Base-by-base conservation (phyloP, 2,113 vertebrate genomes). In the Chloropsis hardwickii region DNA sequence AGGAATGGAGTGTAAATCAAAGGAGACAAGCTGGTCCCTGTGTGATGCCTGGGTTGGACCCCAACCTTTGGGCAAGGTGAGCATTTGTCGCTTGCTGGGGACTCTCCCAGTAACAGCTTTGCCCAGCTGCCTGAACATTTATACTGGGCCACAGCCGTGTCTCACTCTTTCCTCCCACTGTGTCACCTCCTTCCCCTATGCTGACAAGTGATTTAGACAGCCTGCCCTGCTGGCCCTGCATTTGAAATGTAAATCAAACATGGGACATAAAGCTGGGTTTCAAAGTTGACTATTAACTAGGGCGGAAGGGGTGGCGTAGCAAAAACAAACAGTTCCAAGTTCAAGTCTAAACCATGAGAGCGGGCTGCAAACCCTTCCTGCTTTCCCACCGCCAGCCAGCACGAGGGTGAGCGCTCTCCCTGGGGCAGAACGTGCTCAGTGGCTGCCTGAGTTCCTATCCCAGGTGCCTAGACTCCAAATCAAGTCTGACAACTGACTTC, bases 311-410 rank as follows among this genome's bases (percentile, higher is more conserved):
- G 94, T 89, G 96, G 97, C 33, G 35, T 31, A 93, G 94, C 80
- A 91, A 97, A 97, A 97, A 89, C 95, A 97, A 97, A 97, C 94
- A 97, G 94, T 94, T 84, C 94, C 97, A 97, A 95, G 97, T 97
- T 97, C 95, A 96, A 95, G 95, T 95, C 88, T 95, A 87, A 97
- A 91, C 88, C 73, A 11, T 94, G 89, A 79, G 80, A 82, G 80
- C 70, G 33, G 25, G 24, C 77, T 93, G 77, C 17, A 90, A 95
- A 94, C 29, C 53, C 44, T 72, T 70, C 93, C 82, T 93, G 83
- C 47, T 82, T 57, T 58, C 83, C 93, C 54, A 39, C 9, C 1
- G 0, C 72, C 74, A 70, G 81, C 35, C 80, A 69, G 51, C 10
- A 1, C 3, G 31, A 88, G 82, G 81, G 71, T 53, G 53, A 92